A percentile compares a stretch with the other conserved stretches of the same genome.
Conservation (phyloP, 1,140 invertebrate species). For the Aphelinus atriplicis region DNA sequence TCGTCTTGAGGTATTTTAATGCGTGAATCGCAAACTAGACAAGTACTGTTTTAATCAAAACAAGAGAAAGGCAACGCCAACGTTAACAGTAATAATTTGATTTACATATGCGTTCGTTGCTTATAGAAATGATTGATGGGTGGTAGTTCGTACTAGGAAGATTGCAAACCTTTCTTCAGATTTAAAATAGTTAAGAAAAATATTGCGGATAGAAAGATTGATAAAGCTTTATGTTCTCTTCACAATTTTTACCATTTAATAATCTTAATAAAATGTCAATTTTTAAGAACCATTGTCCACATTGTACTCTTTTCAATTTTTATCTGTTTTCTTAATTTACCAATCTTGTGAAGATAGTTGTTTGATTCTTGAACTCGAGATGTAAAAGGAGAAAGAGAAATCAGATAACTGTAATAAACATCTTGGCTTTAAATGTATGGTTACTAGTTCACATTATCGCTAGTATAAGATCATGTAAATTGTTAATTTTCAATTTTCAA, state of each 20-base stretch:
- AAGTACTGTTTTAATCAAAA: conserved; percentile 22
- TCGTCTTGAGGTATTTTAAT: conserved; percentile 23
- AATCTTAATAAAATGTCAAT: conserved; percentile 31
- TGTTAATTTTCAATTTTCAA: conserved; percentile 23
- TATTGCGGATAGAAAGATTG: conserved; percentile 8
- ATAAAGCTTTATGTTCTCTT: conserved; percentile 24
- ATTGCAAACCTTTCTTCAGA: conserved; percentile 20
- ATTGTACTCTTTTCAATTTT: conserved; percentile 5
- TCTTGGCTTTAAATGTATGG: conserved; percentile 7
- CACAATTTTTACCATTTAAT: conserved; percentile 26
- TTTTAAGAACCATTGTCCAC: conserved; percentile 26
- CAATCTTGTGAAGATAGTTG: background rate
- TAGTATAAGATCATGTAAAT: conserved; percentile 2
- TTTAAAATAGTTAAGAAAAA: conserved; percentile 25
- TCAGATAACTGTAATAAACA: conserved; percentile 18
- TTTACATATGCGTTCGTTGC: conserved; percentile 17
- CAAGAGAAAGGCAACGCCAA: conserved; percentile 12
- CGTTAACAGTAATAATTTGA: conserved; percentile 25
- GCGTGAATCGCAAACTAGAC: conserved; percentile 4
- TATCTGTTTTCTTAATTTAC: background rate
- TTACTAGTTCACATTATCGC: background rate
- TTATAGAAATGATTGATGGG: conserved; percentile 22
- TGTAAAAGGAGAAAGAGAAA: conserved; percentile 5
- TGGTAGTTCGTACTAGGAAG: conserved; percentile 32
- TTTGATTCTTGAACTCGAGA: background rate